Evolutionary conservation across 2,797 vertebrate genomes (phyloP).

Genomic region (Octomys mimax): DNA sequence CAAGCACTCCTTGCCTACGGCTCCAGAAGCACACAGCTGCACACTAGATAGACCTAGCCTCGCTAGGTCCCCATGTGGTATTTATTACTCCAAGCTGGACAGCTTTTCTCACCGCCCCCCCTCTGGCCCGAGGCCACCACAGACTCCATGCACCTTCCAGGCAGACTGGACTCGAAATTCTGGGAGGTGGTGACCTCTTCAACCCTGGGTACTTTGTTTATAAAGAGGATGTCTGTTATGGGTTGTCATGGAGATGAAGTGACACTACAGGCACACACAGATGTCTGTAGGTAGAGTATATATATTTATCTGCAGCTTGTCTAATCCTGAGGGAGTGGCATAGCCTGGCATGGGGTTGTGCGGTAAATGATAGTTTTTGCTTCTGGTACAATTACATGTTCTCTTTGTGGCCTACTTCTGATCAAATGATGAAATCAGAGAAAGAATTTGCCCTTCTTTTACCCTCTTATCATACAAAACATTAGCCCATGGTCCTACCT

Average conservation of each 20-base stretch:
- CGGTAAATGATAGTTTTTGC: not conserved
- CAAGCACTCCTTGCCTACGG: not conserved
- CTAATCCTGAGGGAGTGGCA: slow-evolving; percentile 1
- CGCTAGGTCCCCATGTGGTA: fast-evolving
- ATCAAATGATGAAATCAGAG: not conserved
- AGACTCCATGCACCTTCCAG: not conserved
- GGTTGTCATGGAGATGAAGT: not conserved
- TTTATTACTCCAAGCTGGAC: not conserved
- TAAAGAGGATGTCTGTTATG: not conserved
- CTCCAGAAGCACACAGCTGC: not conserved
- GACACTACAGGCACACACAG: not conserved
- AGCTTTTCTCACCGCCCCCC: not conserved
- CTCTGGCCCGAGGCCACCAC: fast-evolving
- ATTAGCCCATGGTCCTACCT: not conserved
- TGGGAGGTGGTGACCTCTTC: not conserved
- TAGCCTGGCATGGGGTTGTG: not conserved
- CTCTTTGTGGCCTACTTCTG: not conserved
- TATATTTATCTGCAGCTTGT: not conserved
- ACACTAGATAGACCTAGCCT: not conserved
- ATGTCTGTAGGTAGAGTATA: not conserved
- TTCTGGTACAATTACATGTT: not conserved
- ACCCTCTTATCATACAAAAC: not conserved
- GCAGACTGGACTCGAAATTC: not conserved
- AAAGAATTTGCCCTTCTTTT: not conserved
- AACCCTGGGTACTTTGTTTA: not conserved